Percentiles rank a stretch among this genome's conserved stretches.
phyloP scores from a whole-genome alignment of 1,140 invertebrate species.

The Dendroctonus ponderosae region DNA sequence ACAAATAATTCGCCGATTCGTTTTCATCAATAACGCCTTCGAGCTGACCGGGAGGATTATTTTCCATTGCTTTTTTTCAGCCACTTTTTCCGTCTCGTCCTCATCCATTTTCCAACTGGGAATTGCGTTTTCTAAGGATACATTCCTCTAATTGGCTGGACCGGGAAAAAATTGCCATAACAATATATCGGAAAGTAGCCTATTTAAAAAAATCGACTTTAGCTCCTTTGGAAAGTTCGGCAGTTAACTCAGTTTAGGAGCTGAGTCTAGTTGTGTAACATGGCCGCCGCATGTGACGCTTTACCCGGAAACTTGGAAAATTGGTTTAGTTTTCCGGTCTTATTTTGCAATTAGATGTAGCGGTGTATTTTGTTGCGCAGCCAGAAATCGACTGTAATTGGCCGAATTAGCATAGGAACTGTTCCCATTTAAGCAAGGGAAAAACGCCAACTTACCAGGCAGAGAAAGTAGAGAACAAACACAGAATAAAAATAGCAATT shows the following conservation, averaged over 20 bases:
- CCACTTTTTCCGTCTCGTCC: background rate
- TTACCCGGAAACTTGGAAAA: slow-evolving; percentile 20
- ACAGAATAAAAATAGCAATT: too few relatives aligned
- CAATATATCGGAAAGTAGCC: too few relatives aligned
- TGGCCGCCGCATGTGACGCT: slow-evolving; percentile 22
- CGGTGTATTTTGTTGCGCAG: background rate
- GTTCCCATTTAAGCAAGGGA: too few relatives aligned
- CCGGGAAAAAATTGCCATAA: too few relatives aligned
- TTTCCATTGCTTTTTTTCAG: slow-evolving; percentile 2
- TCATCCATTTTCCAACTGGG: background rate
- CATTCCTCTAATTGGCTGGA: too few relatives aligned
- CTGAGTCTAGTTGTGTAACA: slow-evolving; percentile 13
- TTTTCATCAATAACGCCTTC: slow-evolving; percentile 21
- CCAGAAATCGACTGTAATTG: background rate
- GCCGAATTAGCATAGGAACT: background rate
- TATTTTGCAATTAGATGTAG: slow-evolving; percentile 24
- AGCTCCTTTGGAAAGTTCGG: slow-evolving; percentile 15
- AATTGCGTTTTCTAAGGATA: too few relatives aligned
- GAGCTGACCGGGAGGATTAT: slow-evolving; percentile 1
- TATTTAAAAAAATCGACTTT: background rate
- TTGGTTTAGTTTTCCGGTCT: slow-evolving; percentile 19
- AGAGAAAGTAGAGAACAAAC: too few relatives aligned
- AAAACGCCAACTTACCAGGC: too few relatives aligned
- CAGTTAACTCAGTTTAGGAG: slow-evolving; percentile 15
- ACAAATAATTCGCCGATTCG: slow-evolving; percentile 28